phyloP scores from a whole-genome alignment of 2,113 vertebrate genomes.

The Pheucticus melanocephalus region DNA sequence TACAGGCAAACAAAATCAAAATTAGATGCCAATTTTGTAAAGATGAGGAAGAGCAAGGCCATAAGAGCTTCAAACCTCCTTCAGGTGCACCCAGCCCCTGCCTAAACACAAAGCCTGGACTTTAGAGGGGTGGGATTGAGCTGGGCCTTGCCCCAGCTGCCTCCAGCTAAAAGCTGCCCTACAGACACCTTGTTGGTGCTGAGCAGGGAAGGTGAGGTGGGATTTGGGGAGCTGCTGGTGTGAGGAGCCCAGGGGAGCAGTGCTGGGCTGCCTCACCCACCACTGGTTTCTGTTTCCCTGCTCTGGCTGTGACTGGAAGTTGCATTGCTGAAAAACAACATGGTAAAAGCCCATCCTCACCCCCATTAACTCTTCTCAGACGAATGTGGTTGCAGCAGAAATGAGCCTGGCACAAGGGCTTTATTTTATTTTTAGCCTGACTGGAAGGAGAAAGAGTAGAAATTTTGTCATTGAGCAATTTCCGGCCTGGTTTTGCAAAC shows the following conservation, averaged over 20 bases:
- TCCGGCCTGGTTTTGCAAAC: not conserved
- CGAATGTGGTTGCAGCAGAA: not conserved
- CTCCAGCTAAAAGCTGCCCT: not conserved
- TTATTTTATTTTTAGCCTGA: constrained; percentile 40
- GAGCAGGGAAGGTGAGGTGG: not conserved
- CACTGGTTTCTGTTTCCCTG: not conserved
- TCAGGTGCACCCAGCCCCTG: not conserved
- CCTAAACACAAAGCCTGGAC: not conserved
- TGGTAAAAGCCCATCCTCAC: not conserved
- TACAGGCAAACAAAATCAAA: not conserved
- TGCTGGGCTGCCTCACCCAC: not conserved
- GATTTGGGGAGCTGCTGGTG: not conserved
- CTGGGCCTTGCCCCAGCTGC: not conserved
- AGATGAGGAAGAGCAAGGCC: not conserved
- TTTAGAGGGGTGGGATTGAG: rapidly evolving
- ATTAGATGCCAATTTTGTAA: not conserved
- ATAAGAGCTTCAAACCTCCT: not conserved
- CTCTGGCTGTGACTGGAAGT: constrained; percentile 11
- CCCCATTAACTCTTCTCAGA: not conserved
- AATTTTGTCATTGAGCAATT: constrained; percentile 9
- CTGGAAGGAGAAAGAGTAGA: constrained; percentile 35
- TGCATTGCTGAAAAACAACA: not conserved
- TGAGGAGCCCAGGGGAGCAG: not conserved
- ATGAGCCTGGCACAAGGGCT: not conserved
- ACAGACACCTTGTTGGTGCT: not conserved